phyloP scores from a whole-genome alignment of 1,140 invertebrate genomes.

The Panagrolaimus sp. region DNA sequence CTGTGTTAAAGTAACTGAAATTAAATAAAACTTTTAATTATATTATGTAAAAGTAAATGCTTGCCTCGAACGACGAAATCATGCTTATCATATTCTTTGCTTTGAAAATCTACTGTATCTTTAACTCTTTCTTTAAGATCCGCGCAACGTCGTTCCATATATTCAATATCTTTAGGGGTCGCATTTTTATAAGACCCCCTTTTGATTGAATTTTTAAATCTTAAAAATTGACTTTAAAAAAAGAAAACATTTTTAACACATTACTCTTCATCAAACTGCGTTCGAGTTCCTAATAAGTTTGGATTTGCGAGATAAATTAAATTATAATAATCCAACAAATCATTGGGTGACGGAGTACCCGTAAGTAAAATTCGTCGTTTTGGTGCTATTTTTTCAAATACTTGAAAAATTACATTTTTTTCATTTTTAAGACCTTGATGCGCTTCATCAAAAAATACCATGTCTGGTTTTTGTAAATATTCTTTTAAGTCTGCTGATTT shows the following conservation, averaged over 20 bases:
- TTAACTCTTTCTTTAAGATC: conserved; percentile 56
- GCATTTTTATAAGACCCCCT: conserved; percentile 47
- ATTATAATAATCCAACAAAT: conserved; percentile 63
- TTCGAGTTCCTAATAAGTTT: conserved; percentile 59
- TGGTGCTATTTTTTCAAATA: conserved; percentile 60
- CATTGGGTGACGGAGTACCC: conserved; percentile 64
- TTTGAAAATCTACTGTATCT: too few species aligned
- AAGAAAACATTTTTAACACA: too few species aligned
- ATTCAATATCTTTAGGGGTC: conserved; percentile 32
- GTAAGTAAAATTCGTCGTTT: conserved; percentile 62
- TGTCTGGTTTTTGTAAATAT: conserved; percentile 62
- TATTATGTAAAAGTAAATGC: too few species aligned
- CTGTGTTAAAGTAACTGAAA: too few species aligned
- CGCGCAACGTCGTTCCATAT: conserved; percentile 54
- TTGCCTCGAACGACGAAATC: too few species aligned
- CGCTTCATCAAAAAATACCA: conserved; percentile 64
- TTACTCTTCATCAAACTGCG: background rate
- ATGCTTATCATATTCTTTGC: too few species aligned
- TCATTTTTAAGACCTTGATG: conserved; percentile 62
- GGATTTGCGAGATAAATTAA: conserved; percentile 65
- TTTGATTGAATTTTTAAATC: conserved; percentile 73
- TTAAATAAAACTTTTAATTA: too few species aligned
- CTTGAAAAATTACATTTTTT: conserved; percentile 60
- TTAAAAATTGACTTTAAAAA: conserved; percentile 48
- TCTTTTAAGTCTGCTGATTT: conserved; percentile 43